Base-by-base conservation (phyloP, 2,888 invertebrate genomes). In the Exephanes ischioxanthus region DNA sequence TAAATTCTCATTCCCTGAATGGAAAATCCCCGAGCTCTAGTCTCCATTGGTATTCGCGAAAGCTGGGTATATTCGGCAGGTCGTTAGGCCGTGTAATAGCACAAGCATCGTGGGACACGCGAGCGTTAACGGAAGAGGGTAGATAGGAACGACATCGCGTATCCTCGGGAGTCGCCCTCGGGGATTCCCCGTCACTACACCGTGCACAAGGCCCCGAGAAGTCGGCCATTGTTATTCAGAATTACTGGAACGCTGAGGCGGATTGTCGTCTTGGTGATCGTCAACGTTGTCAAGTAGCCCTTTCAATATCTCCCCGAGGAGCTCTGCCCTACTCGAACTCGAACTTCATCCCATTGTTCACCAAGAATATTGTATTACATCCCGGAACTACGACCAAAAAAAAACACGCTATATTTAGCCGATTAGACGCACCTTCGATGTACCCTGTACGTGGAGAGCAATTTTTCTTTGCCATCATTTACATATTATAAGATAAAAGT, bases 81-180 rank as follows among this genome's bases (percentile, higher is more conserved):
- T 77, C 77, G 77, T 77, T 77, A 77, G 77, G n/a, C 77, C 77
- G 53, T 77, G 67, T 77, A 77, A 77, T 55, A 53, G 53, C 67
- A 16, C 53, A 53, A 67, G 22, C 77, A 53, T 67, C 77, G 37
- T 22, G 75, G 77, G 67, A 67, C 67, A 14, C 33, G 37, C 48
- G 22, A 53, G 37, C 19, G 45, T 48, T 48, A 19, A 37, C 19
- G 63, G 22, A 58, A 48, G 48, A 66, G 63, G 45, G 37, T 41
- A 51, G 33, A 75, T 75, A 51, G 75, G n/a, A 37, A 63, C 33
- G 66, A 76, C 67, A 67, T 53, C 33, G 76, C 53, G 67, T 55
- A 67, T 67, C 53, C 37, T 55, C 66, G 77, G 22, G 53, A 67
- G 67, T 51, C n/a, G 53, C 55, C 77, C 77, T 67, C 37, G 53